Percentiles rank a stretch among this genome's conserved stretches.
These are phyloP conservation scores for Sarcophaga subvicina DNA, from an alignment of 2,888 invertebrate genomes.

Conservation along the genomic window DNA sequence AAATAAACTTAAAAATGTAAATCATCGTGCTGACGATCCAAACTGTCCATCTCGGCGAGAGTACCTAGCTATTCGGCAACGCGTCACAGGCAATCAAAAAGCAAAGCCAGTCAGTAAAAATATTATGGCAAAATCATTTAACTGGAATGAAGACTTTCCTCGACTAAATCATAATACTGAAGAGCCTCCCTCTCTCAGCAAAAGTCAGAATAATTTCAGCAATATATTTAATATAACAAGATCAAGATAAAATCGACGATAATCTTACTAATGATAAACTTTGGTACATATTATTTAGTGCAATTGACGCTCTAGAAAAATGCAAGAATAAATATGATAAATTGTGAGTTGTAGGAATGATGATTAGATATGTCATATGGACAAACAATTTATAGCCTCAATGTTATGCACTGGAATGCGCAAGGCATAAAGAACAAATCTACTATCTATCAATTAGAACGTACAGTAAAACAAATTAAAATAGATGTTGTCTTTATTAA, in stretches of 20 bases:
- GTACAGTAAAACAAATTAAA: constrained; percentile 1
- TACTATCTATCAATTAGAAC: constrained; percentile 18
- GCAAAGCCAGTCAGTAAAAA: too few relatives aligned
- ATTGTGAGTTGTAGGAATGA: background rate
- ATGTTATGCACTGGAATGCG: constrained; percentile 33
- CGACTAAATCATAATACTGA: background rate
- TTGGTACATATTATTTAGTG: constrained; percentile 10
- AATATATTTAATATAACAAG: background rate
- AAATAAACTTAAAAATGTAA: background rate
- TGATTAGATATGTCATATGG: background rate
- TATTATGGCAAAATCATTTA: background rate
- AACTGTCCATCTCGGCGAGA: constrained; percentile 1
- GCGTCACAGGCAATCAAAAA: background rate
- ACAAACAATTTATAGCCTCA: background rate
- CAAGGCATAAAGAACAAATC: constrained; percentile 24
- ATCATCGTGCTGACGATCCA: background rate
- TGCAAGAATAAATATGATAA: constrained; percentile 33
- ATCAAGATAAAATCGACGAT: background rate
- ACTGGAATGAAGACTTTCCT: background rate
- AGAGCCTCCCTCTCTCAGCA: background rate
- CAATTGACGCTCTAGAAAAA: constrained; percentile 28
- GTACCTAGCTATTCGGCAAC: background rate
- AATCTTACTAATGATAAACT: constrained; percentile 15
- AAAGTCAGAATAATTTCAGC: background rate
- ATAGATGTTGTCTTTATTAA: constrained; percentile 18